Evolutionary conservation across 2,113 vertebrate genomes (phyloP), one percentile per base, ranked within the genome.

Genomic region (Oreochromis spilurus): DNA sequence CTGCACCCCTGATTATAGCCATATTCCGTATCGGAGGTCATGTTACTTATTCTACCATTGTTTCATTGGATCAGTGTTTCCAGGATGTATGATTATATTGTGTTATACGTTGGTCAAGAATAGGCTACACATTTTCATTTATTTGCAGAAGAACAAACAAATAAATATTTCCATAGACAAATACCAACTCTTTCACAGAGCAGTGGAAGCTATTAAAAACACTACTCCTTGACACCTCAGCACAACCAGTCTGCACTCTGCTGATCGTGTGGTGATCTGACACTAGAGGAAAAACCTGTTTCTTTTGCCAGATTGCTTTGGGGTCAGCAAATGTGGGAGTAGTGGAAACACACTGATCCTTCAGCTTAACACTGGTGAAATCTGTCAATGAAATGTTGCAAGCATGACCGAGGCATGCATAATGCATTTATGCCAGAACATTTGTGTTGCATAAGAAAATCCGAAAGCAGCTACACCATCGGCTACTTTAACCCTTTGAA

Each of bases 261-360:
- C 87, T 91, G 84, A 55, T 85, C 88, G 70, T 92, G 87, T 92
- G 85, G 81, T 81, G 78, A 93, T 91, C 54, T 9, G 29, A 78
- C 84, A 57, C 52, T 54, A 85, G 94, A 91, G 87, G 95, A 95
- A 95, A 94, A 96, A 96, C 94, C 90, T 85, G 95, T 96, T 96
- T 87, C 82, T 84, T 65, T 67, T 72, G 55, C 72, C 88, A 80
- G 85, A 88, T 90, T 94, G 92, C 88, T 94, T 45, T 94, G 88
- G 88, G 93, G 87, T 94, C 91, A 90, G 80, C 75, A 21, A 70
- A 89, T 87, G 80, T 67, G 62, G 85, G 85, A 86, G 84, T 84
- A 77, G 83, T 91, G 92, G 89, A 91, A 94, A 95, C 91, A 87
- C 93, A 93, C 93, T 83, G 78, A 90, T 91, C 83, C 75, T 67